Percentiles rank a stretch among this genome's conserved stretches.
These are phyloP conservation scores for Fopius arisanus DNA, from an alignment of 1,140 invertebrate species.

Conservation along the genomic window DNA sequence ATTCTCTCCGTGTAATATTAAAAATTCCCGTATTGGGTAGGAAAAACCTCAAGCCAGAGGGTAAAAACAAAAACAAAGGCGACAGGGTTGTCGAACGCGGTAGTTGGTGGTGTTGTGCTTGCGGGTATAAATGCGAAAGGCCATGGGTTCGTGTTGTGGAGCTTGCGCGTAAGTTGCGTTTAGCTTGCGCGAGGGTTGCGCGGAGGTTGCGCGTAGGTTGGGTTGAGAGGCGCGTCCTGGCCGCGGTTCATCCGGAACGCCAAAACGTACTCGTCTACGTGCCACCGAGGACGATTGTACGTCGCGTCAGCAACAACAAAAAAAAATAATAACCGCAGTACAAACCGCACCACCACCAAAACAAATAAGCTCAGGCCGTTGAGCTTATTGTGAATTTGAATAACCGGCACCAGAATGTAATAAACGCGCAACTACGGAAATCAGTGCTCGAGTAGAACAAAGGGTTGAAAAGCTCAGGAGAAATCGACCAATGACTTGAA, in stretches of 20 bases:
- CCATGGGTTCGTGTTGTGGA: conserved; percentile 10
- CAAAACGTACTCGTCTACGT: conserved; percentile 32
- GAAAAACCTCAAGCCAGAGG: background rate
- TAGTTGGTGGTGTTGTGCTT: background rate
- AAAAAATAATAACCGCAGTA: background rate
- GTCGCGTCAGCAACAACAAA: background rate
- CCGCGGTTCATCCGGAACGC: conserved; percentile 7
- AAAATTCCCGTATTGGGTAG: no score
- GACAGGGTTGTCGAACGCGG: background rate
- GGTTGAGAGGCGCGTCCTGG: conserved; percentile 20
- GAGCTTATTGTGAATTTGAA: background rate
- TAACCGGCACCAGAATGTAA: background rate
- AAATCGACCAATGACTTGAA: background rate
- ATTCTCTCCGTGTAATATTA: no score
- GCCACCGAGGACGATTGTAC: conserved; percentile 15
- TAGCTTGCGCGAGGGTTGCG: no score
- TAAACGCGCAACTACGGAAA: background rate
- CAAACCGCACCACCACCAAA: background rate
- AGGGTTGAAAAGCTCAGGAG: background rate
- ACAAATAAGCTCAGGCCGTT: background rate
- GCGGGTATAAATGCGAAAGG: background rate
- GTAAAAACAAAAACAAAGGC: background rate
- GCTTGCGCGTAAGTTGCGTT: conserved; percentile 27
- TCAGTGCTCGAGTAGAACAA: background rate
- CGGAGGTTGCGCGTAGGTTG: no score